phyloP scores from a whole-genome alignment of 2,888 invertebrate species.

The Sesia apiformis region DNA sequence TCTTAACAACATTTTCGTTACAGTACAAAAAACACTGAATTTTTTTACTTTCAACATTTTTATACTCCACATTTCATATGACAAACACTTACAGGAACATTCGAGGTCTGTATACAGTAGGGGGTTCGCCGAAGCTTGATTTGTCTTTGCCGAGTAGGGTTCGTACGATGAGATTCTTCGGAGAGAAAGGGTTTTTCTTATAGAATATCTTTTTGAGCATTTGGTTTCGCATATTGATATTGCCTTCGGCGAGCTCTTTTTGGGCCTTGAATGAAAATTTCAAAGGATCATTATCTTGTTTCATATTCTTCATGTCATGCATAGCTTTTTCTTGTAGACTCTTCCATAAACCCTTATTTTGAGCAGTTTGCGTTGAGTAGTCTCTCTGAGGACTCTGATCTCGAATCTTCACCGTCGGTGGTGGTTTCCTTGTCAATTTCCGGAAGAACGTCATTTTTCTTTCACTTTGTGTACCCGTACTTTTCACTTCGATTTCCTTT shows the following conservation, averaged over 20 bases:
- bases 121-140: constrained; percentile 40
- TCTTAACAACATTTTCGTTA: constrained; percentile 16
- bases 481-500: constrained; percentile 62
- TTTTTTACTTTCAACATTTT: not conserved
- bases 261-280: constrained; percentile 36
- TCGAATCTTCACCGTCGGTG: constrained; percentile 6
- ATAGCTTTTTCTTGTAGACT: constrained; percentile 31
- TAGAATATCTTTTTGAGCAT: constrained; percentile 51
- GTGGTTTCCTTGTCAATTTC: constrained; percentile 39
- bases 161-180: constrained; percentile 43
- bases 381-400: constrained; percentile 12
- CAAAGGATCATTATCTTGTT: constrained; percentile 21
- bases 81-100: constrained; percentile 32
- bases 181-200: constrained; percentile 57
- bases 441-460: constrained; percentile 43
- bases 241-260: constrained; percentile 38
- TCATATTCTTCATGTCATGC: not conserved
- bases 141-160: constrained; percentile 52
- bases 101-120: constrained; percentile 29
- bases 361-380: constrained; percentile 22
- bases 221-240: constrained; percentile 41
- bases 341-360: constrained; percentile 28
- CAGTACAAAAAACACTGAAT: not conserved
- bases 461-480: constrained; percentile 55
- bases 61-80: no score